phyloP scores from a whole-genome alignment of 2,113 vertebrate species.

The Antechinus flavipes region DNA sequence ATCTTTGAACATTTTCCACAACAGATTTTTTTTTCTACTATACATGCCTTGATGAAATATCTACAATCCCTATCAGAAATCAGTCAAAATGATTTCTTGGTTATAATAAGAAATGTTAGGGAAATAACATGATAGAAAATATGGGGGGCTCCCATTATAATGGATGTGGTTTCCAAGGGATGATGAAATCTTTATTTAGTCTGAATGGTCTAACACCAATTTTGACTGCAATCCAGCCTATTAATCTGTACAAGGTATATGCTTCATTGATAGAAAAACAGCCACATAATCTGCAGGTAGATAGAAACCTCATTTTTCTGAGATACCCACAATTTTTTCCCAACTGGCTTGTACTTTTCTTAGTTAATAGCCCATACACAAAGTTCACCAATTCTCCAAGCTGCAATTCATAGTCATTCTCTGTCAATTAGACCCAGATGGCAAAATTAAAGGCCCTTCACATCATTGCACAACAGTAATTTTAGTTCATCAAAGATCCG shows the following conservation, averaged over 20 bases:
- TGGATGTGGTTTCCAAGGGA: neutral
- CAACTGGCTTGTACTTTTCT: slow-evolving; percentile 59
- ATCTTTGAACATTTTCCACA: neutral
- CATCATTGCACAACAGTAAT: slow-evolving; percentile 64
- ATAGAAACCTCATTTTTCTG: slow-evolving; percentile 8
- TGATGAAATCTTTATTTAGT: neutral
- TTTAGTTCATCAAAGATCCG: slow-evolving; percentile 76
- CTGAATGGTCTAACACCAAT: accelerated
- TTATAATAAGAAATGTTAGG: neutral
- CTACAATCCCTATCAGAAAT: neutral
- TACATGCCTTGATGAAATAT: neutral
- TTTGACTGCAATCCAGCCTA: slow-evolving; percentile 24
- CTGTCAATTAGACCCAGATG: slow-evolving; percentile 76
- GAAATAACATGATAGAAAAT: neutral
- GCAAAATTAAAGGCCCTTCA: slow-evolving; percentile 77
- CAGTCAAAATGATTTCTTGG: neutral
- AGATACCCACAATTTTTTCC: slow-evolving; percentile 39
- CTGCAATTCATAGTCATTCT: slow-evolving; percentile 69
- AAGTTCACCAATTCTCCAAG: slow-evolving; percentile 61
- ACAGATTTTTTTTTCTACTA: neutral
- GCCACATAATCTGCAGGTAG: neutral
- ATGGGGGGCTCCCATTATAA: neutral
- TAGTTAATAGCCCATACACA: slow-evolving; percentile 60
- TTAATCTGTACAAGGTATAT: neutral
- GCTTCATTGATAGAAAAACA: neutral